phyloP scores from a whole-genome alignment of 2,113 vertebrate species.

The Indri indri region DNA sequence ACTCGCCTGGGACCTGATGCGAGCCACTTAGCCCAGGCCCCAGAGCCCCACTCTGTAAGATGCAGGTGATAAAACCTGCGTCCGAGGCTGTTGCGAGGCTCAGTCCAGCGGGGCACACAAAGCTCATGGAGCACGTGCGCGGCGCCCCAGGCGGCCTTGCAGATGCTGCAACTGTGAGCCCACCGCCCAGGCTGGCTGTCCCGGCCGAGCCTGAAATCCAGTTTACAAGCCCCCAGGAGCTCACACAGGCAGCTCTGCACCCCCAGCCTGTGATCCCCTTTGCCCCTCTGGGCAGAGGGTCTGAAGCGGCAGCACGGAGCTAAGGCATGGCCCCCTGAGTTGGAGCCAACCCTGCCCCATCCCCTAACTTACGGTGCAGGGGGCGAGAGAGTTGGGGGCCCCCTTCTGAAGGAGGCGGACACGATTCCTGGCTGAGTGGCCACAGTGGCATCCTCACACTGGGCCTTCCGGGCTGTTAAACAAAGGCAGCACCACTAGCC shows the following conservation, averaged over 20 bases:
- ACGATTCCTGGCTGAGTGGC: neutral
- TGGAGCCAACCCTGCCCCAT: neutral
- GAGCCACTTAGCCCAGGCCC: neutral
- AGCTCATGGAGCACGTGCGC: fast-evolving
- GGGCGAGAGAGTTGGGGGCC: fast-evolving
- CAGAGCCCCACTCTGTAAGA: neutral
- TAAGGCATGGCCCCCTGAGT: neutral
- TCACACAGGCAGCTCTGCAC: neutral
- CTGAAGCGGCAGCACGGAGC: neutral
- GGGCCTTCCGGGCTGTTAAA: neutral
- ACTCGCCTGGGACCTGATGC: neutral
- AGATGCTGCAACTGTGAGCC: fast-evolving
- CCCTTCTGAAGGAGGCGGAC: neutral
- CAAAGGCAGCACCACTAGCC: neutral
- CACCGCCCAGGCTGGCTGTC: neutral
- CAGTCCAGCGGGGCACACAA: fast-evolving
- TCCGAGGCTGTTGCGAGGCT: neutral
- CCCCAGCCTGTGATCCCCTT: fast-evolving
- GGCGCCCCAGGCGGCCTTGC: fast-evolving
- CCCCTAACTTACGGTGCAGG: neutral
- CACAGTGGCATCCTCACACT: neutral
- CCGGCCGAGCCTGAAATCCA: neutral
- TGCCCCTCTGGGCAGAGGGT: neutral
- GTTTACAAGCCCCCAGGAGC: neutral
- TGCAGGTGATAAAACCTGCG: fast-evolving